Evolutionary conservation across 2,113 vertebrate species (phyloP), one percentile per base, ranked within the genome.

Genomic region (Fukomys damarensis): DNA sequence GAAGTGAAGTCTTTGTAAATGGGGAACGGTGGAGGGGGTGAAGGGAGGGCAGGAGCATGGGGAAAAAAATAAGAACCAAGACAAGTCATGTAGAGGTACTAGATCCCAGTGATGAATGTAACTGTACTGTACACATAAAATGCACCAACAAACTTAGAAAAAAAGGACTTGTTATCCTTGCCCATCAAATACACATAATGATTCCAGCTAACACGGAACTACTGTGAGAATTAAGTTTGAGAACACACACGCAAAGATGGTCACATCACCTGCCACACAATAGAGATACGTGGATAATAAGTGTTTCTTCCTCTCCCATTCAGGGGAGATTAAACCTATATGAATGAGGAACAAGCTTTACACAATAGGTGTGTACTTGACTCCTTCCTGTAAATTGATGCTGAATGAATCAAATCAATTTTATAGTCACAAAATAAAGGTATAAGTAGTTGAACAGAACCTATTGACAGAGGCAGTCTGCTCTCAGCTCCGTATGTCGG

Each of bases 361-460:
- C 56, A 1, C 24, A 2, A 41, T 0, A 20, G 41, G 1, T 0
- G 16, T 26, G 61, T 2, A 43, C 35, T 8, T 41, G 59, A 11
- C 38, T 13, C 7, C 16, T 26, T n/a, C 16, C 0, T 5, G 59
- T 12, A 28, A 59, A 22, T 0, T 13, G 86, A 46, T 88, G 70
- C 49, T 22, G 52, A 74, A 88, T 52, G 80, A 86, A 84, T 84
- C 56, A 32, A 74, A 58, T 49, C 41, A 10, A 28, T n/a, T 70
- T 52, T 43, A 22, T 49, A 41, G 32, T 32, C 77, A 14, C 46
- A n/a, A 41, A 61, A 84, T n/a, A 28, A 43, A 63, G 68, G 52
- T 5, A 19, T 28, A 43, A 46, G 82, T 58, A 38, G 59, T 32
- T 56, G 72, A n/a, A 68, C 46, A 94, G 2, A 85, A 26, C 28